Base-by-base conservation (phyloP, 2,797 vertebrate species). In the Florisuga fusca region DNA sequence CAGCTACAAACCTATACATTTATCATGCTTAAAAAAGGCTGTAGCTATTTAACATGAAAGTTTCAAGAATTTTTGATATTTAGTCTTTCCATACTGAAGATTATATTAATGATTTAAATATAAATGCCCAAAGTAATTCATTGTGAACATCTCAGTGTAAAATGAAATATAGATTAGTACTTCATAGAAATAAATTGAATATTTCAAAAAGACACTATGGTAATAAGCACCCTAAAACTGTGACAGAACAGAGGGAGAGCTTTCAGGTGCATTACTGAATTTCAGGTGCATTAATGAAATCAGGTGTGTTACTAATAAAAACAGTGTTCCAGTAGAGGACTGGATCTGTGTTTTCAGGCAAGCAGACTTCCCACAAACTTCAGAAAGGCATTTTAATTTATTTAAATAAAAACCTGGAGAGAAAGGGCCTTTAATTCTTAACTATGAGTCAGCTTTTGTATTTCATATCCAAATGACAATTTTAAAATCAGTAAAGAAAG, bases 361-460 rank as follows among this genome's bases (percentile, higher is more conserved):
- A 73, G 82, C 69, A 85, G 57, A 84, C 36, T 23, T 81, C 61
- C 59, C 55, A 61, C 53, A 61, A 81, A 96, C 91, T 97, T 92
- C 48, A 86, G 71, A 74, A 76, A 84, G 50, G 33, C n/a, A 78
- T 53, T 76, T 73, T 75, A 69, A 55, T 76, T 73, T 75, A 69
- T 89, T 91, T 50, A 73, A 82, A 62, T 51, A 55, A 93, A 80
- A 46, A 90, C 66, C 57, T 57, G 69, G 62, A 79, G 27, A 27
- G 25, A 46, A 87, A 89, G 87, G 92, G 63, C 57, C 55, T 90
- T 92, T 67, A 81, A 82, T 86, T 90, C 69, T 90, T 86, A 95
- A 82, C 45, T 93, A 93, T 96, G 94, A 97, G 94, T 97, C 96
- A 96, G 95, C 94, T 94, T 94, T 95, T 95, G 57, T 33, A 55